Evolutionary conservation across 2,797 vertebrate species (phyloP).

Genomic region (Lepilemur septentrionalis): DNA sequence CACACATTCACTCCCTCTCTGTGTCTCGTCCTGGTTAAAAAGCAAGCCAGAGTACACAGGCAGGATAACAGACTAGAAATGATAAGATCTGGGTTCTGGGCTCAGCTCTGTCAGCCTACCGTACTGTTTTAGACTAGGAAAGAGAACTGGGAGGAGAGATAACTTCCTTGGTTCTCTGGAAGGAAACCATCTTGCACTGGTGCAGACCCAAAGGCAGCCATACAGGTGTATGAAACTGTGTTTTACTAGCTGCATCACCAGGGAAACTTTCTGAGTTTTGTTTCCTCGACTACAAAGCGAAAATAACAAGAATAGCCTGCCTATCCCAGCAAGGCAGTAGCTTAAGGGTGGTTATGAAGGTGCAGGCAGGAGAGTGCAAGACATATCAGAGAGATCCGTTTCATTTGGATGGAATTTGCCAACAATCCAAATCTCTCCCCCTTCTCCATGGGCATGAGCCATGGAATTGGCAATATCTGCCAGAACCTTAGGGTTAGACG

Average conservation of each 20-base stretch:
- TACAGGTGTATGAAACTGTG: accelerated
- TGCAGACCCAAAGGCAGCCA: not conserved
- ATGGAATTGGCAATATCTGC: not conserved
- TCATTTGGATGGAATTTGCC: not conserved
- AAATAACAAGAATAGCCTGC: not conserved
- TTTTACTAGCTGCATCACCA: not conserved
- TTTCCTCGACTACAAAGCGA: not conserved
- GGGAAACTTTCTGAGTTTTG: not conserved
- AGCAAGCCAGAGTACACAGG: not conserved
- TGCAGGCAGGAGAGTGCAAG: too few relatives aligned
- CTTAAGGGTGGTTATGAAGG: accelerated
- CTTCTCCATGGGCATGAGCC: not conserved
- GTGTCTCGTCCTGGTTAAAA: not conserved
- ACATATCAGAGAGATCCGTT: too few relatives aligned
- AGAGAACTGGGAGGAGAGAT: not conserved
- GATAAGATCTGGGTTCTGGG: not conserved
- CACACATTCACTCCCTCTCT: not conserved
- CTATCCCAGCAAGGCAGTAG: accelerated
- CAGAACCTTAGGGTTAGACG: not conserved
- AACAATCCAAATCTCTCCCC: not conserved
- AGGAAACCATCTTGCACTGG: not conserved
- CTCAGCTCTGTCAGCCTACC: not conserved
- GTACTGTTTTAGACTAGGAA: not conserved
- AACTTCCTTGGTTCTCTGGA: not conserved
- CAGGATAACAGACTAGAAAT: not conserved